Evolutionary conservation across 2,113 vertebrate species (phyloP).

Genomic region (Dermatemys mawii): DNA sequence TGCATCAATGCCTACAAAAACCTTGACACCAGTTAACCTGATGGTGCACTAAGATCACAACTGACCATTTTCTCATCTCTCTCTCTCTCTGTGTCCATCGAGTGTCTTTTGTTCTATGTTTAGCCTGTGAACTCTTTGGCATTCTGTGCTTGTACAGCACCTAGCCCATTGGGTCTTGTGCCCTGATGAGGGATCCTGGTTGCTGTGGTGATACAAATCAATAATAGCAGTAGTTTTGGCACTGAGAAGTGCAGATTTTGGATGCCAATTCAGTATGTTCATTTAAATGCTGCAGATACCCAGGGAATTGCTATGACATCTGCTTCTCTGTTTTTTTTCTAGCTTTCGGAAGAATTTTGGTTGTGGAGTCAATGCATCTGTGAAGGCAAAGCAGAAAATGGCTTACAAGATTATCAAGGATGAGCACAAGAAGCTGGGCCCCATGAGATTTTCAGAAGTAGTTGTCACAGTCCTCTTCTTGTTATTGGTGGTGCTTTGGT

Average conservation of each 20-base stretch:
- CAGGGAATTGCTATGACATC: not conserved
- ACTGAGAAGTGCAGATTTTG: not conserved
- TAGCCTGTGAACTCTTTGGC: not conserved
- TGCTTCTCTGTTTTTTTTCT: not conserved
- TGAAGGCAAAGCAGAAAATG: conserved; percentile 50
- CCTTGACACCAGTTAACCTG: not conserved
- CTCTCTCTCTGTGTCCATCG: rapidly evolving
- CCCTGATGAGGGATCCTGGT: not conserved
- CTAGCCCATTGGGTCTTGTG: not conserved
- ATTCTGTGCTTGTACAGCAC: not conserved
- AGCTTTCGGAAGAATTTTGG: conserved; percentile 88
- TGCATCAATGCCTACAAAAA: not conserved
- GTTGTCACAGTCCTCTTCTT: conserved; percentile 81
- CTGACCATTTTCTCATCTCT: not conserved
- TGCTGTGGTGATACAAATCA: not conserved
- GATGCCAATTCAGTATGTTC: not conserved
- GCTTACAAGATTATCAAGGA: conserved; percentile 81
- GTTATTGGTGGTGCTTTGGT: conserved; percentile 89
- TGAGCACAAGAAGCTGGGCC: conserved; percentile 83
- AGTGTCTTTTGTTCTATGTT: not conserved
- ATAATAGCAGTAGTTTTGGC: not conserved
- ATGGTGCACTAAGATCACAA: not conserved
- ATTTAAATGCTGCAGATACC: not conserved
- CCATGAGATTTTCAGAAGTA: conserved; percentile 85
- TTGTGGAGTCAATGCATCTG: conserved; percentile 35